Base-by-base conservation (phyloP, 2,888 invertebrate genomes). In the Athripsodes cinereus region DNA sequence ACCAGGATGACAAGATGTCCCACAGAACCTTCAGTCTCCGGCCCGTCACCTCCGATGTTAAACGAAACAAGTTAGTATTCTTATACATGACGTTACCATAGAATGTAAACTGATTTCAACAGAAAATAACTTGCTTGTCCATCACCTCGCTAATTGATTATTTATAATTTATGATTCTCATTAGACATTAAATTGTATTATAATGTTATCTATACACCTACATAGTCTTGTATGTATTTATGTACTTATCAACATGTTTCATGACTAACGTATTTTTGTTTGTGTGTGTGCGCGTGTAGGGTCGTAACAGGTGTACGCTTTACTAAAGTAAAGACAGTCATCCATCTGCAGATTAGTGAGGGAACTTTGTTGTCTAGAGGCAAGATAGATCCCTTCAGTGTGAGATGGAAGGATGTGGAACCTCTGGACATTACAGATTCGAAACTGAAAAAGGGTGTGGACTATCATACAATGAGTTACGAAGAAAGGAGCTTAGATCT, bases 11-110 rank as follows among this genome's bases (percentile, higher is more conserved):
- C 20, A 67, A 79, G 1, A 77, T 80, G 64, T 91, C 92, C 0
- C 88, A 93, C 70, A 81, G 93, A 62, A 92, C 86, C 75, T 86
- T 93, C 74, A 93, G 90, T 69, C 80, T 94, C 59, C 79, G 86
- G 64, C 81, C 86, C 64, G 71, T 78, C 6, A 72, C 81, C 0
- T 74, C 86, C 0, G 80, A 85, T 70, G 74, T 81, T 59, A 72
- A 74, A n/a, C 75, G 80, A 63, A 86, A 87, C 72, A 85, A 79
- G 86, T 86, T 72, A 76, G 81, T 74, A 71, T 61, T 57, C 53
- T 47, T n/a, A n/a, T 69, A 0, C 26, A 26, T 10, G 5, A 26
- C 26, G 10, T 3, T 26, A 3, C 26, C 10, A 26, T 10, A 26
- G 26, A 26, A 26, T 26, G 26, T 26, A n/a, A n/a, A n/a, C n/a